Evolutionary conservation across 2,797 vertebrate species (phyloP).

Genomic region (Sebastiscus albofasciatus): DNA sequence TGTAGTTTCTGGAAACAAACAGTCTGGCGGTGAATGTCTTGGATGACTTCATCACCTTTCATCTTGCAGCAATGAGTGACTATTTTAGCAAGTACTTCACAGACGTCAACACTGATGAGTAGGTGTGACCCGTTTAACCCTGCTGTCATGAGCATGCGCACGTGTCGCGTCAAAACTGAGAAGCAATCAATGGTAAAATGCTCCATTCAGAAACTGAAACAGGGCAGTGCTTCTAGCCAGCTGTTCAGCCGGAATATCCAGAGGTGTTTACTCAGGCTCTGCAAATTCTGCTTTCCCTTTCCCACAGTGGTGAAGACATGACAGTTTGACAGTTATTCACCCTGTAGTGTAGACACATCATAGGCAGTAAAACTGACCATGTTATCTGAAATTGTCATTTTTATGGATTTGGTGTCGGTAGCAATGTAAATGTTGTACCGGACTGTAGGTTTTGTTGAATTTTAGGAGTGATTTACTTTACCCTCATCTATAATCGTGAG

Average conservation of each 20-base stretch:
- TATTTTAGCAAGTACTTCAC: constrained; percentile 58
- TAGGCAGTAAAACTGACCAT: not conserved
- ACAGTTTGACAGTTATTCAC: not conserved
- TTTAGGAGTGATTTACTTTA: not conserved
- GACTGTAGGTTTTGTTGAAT: not conserved
- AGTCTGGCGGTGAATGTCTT: constrained; percentile 19
- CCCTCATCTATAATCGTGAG: not conserved
- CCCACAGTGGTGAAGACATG: not conserved
- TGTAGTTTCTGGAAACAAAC: constrained; percentile 26
- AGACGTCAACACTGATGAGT: constrained; percentile 65
- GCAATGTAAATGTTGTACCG: not conserved
- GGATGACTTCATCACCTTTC: constrained; percentile 59
- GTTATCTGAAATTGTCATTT: not conserved
- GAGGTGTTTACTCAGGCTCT: not conserved
- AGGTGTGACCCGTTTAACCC: constrained; percentile 38
- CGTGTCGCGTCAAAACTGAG: constrained; percentile 5
- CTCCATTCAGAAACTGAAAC: constrained; percentile 2
- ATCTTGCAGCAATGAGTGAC: constrained; percentile 45
- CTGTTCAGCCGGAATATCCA: not conserved
- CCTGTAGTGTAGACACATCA: not conserved
- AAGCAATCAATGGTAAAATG: not conserved
- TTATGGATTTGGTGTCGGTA: not conserved
- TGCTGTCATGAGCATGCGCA: constrained; percentile 12
- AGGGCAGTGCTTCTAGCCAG: not conserved
- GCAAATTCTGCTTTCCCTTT: not conserved